Evolutionary conservation across 2,113 vertebrate genomes (phyloP).

Genomic region (Propithecus coquereli): DNA sequence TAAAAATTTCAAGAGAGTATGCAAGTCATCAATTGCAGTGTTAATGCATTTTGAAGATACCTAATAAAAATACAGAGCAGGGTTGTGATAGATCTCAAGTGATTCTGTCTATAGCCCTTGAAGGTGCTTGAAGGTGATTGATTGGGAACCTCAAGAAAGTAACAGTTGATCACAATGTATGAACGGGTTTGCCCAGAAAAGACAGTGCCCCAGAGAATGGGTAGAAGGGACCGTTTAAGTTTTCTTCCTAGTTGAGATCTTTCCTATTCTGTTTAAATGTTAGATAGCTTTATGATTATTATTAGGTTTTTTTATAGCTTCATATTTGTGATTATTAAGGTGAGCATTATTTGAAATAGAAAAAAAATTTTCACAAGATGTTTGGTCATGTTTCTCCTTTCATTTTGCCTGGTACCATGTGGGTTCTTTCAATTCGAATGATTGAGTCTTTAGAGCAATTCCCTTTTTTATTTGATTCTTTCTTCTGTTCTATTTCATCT

Average conservation of each 20-base stretch:
- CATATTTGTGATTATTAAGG: not conserved
- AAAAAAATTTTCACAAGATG: not conserved
- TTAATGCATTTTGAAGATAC: constrained; percentile 4
- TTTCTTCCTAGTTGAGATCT: not conserved
- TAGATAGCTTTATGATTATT: not conserved
- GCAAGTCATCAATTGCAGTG: not conserved
- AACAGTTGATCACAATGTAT: not conserved
- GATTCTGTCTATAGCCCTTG: not conserved
- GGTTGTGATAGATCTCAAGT: not conserved
- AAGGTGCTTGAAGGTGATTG: not conserved
- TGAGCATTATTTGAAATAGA: constrained; percentile 21
- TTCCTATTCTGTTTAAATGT: constrained; percentile 14
- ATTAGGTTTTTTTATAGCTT: constrained; percentile 14
- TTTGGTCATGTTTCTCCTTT: constrained; percentile 32
- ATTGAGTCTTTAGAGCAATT: constrained; percentile 18
- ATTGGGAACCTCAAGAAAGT: not conserved
- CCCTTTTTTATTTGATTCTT: not conserved
- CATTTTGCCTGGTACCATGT: not conserved
- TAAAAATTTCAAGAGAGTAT: not conserved
- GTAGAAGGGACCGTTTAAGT: not conserved
- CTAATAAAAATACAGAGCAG: not conserved
- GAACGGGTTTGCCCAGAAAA: not conserved
- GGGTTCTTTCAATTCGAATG: not conserved
- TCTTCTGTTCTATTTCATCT: constrained; percentile 18
- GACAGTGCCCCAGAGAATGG: not conserved